phyloP scores from a whole-genome alignment of 2,113 vertebrate genomes.

The Equus quagga region DNA sequence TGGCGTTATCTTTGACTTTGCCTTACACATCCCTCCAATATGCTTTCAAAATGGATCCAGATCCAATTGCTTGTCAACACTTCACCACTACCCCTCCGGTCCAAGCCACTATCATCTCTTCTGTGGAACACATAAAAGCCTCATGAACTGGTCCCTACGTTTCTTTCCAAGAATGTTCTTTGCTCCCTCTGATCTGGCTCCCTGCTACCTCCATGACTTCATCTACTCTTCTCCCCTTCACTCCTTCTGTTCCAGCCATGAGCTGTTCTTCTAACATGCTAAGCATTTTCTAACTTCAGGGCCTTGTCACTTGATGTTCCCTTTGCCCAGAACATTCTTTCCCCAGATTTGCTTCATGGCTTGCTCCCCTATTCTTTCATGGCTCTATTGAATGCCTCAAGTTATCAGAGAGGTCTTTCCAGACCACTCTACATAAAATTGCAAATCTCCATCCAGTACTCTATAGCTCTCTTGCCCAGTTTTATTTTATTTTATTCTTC shows the following conservation, averaged over 20 bases:
- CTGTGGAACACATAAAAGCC: background rate
- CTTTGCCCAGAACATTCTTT: background rate
- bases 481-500: background rate
- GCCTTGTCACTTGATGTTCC: background rate
- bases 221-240: accelerated
- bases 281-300: background rate
- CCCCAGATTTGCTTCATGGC: background rate
- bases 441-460: background rate
- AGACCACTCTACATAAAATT: background rate
- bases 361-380: background rate
- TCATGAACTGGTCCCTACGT: background rate
- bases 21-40: background rate
- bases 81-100: accelerated
- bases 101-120: background rate
- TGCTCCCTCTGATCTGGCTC: background rate
- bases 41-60: background rate
- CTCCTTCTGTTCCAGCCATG: background rate
- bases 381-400: background rate
- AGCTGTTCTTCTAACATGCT: background rate
- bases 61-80: background rate
- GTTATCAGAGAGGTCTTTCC: background rate
- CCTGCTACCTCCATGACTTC: background rate
- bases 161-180: background rate
- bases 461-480: too few species aligned
- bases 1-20: background rate